These are phyloP conservation scores for Drosophila longiperda DNA, from an alignment of 2,888 invertebrate species.

Conservation along the genomic window DNA sequence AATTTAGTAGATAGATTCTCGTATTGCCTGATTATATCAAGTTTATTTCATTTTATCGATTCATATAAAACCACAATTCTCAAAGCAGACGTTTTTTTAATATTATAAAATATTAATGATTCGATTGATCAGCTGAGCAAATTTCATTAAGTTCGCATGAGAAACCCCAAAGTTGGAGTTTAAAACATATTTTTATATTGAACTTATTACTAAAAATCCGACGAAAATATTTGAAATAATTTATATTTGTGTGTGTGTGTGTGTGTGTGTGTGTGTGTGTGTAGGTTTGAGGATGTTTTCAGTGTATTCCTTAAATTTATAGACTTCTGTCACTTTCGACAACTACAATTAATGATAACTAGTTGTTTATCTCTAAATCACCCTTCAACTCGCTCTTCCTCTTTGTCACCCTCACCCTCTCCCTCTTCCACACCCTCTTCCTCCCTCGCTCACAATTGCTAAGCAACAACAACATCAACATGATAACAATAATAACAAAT, in stretches of 20 bases:
- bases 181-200: not conserved
- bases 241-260: not conserved
- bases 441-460: constrained; percentile 13
- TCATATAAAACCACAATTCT: not conserved
- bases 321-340: constrained; percentile 2
- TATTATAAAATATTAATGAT: not conserved
- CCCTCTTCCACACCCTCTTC: not conserved
- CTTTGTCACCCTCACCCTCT: too few species aligned
- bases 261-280: not conserved
- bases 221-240: too few species aligned
- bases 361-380: constrained; percentile 25
- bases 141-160: not conserved
- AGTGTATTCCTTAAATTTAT: constrained; percentile 28
- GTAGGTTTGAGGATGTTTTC: not conserved
- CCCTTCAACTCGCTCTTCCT: not conserved
- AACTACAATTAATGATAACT: constrained; percentile 44
- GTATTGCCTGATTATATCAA: not conserved
- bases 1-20: not conserved
- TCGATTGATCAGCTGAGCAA: not conserved
- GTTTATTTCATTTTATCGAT: not conserved
- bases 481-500: constrained; percentile 4
- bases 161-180: not conserved
- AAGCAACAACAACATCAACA: constrained; percentile 7
- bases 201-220: not conserved
- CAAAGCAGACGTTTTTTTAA: not conserved